Evolutionary conservation across 2,797 vertebrate species (phyloP), one percentile per base, ranked within the genome.

Genomic region (Channa striata): DNA sequence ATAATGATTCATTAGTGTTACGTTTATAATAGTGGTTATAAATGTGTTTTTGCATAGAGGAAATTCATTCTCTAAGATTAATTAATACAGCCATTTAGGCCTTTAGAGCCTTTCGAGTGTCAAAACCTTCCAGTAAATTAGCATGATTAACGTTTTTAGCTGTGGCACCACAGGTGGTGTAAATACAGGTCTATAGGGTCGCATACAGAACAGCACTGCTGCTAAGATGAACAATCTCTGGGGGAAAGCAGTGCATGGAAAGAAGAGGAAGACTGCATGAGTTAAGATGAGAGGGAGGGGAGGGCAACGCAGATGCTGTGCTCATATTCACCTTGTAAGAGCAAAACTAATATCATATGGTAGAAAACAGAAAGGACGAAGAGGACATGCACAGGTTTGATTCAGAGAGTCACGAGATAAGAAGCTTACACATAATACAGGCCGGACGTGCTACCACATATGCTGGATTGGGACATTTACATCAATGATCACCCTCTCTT

Each of bases 231-330:
- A 44, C 6, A 44, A 10, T 19, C n/a, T n/a, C 17, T 19, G 10
- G 43, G 8, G 17, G 8, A n/a, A n/a, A 44, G 19, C 17, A 19
- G 2, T 8, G n/a, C n/a, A 43, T 43, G 40, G 43, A 9, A 69
- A 77, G 65, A 86, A 63, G 70, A 75, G 62, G 52, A 59, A 21
- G 53, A 76, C 16, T 59, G 48, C 65, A 72, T 49, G 74, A 53
- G 56, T 81, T 66, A 25, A 39, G 51, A 73, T 43, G 39, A 60
- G 53, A 23, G n/a, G 44, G 17, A 69, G 53, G 43, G 73, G 34
- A 74, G 44, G 8, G 46, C 25, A 73, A 49, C 21, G 62, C 46
- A 52, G 68, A 84, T 56, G 63, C 49, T 20, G 39, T n/a, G 46
- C 39, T 76, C 25, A 30, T 39, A 73, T 68, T 69, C 52, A 68